phyloP scores from a whole-genome alignment of 2,113 vertebrate species.

The Zosterops hypoxanthus region DNA sequence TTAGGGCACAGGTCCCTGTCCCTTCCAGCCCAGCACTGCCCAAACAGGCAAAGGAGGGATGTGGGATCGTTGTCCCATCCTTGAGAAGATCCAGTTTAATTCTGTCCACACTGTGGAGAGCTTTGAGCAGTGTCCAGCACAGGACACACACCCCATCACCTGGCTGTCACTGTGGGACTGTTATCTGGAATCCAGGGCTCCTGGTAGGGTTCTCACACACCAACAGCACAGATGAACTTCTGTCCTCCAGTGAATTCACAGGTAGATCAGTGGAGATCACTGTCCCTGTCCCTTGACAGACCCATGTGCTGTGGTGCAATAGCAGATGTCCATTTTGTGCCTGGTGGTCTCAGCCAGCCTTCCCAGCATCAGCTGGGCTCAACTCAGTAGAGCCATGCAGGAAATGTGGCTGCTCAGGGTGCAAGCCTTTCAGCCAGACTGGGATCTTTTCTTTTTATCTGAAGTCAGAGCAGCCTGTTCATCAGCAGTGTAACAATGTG shows the following conservation, averaged over 20 bases:
- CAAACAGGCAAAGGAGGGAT: not conserved
- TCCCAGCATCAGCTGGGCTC: not conserved
- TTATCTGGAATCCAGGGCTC: not conserved
- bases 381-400: not conserved
- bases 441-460: not conserved
- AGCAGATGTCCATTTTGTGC: not conserved
- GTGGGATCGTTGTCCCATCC: not conserved
- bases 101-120: not conserved
- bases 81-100: not conserved
- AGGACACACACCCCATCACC: not conserved
- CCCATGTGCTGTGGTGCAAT: fast-evolving
- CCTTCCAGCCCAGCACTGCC: not conserved
- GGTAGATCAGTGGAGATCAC: not conserved
- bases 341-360: not conserved
- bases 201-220: not conserved
- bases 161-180: not conserved
- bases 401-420: not conserved
- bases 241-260: not conserved
- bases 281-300: not conserved
- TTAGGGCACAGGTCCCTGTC: not conserved
- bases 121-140: not conserved
- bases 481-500: not conserved
- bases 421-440: not conserved
- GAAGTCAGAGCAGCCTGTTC: not conserved
- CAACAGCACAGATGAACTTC: not conserved